phyloP scores from a whole-genome alignment of 2,797 vertebrate genomes.

The Tenualosa thibaudeaui region DNA sequence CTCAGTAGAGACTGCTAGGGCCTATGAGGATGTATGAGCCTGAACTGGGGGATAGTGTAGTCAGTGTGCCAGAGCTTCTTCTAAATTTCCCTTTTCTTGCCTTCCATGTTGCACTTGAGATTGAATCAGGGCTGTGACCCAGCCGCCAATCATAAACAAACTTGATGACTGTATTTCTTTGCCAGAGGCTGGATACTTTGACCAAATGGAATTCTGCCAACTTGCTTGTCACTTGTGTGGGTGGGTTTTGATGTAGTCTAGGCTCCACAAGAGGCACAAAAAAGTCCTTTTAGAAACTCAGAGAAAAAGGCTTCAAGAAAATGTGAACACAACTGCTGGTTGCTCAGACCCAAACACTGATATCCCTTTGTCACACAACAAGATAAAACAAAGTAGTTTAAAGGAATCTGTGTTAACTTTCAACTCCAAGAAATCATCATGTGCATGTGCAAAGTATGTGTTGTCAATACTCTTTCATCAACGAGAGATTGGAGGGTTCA shows the following conservation, averaged over 20 bases:
- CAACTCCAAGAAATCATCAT: not conserved
- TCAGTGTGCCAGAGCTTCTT: not conserved
- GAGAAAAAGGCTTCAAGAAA: constrained; percentile 12
- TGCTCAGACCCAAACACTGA: not conserved
- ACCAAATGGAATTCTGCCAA: constrained; percentile 57
- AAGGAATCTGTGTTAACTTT: not conserved
- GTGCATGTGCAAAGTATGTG: not conserved
- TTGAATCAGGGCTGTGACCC: constrained; percentile 46
- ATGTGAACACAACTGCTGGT: constrained; percentile 6
- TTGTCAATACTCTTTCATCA: constrained; percentile 11
- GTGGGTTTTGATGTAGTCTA: constrained; percentile 41
- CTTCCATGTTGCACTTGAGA: constrained; percentile 28
- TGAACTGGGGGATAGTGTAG: not conserved
- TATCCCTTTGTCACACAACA: not conserved
- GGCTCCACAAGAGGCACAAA: constrained; percentile 34
- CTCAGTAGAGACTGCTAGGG: not conserved
- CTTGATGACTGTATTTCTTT: constrained; percentile 46
- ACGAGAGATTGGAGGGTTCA: not conserved
- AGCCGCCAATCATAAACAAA: constrained; percentile 51
- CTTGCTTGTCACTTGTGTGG: constrained; percentile 43
- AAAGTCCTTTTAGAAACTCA: constrained; percentile 30
- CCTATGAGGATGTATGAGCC: not conserved
- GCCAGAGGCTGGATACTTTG: constrained; percentile 55
- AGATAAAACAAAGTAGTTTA: not conserved
- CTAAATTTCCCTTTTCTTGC: not conserved